Percentiles rank a stretch among this genome's conserved stretches.
Evolutionary conservation across 2,113 vertebrate species (phyloP).

Genomic region (Elephantulus edwardii): DNA sequence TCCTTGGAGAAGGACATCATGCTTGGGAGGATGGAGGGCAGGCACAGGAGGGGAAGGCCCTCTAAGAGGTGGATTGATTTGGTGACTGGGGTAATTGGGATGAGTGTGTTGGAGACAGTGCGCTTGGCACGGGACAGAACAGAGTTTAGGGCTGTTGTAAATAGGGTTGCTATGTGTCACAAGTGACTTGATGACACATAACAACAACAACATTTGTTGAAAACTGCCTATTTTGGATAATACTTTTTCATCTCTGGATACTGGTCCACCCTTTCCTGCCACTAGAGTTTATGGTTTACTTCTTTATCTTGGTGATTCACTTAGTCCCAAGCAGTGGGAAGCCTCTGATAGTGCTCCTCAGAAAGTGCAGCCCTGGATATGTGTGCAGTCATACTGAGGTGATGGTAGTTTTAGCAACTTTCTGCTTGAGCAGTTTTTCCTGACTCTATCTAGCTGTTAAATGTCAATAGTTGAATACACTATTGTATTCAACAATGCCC

Average conservation of each 20-base stretch:
- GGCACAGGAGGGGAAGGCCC: no score
- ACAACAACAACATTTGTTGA: no score
- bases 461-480: not conserved
- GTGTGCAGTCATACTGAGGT: not conserved
- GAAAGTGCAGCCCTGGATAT: not conserved
- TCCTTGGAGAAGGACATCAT: no score
- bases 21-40: no score
- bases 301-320: not conserved
- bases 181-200: no score
- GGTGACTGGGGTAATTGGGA: no score
- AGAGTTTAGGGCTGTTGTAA: no score
- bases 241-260: not conserved
- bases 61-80: no score
- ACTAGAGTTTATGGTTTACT: not conserved
- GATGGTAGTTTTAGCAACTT: not conserved
- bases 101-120: no score
- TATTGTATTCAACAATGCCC: not conserved
- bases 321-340: not conserved
- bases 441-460: not conserved
- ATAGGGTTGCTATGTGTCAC: no score
- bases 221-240: not conserved
- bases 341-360: not conserved
- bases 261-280: not conserved
- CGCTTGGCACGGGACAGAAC: no score
- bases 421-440: not conserved